phyloP scores from a whole-genome alignment of 2,113 vertebrate species.

The Podilymbus podiceps region DNA sequence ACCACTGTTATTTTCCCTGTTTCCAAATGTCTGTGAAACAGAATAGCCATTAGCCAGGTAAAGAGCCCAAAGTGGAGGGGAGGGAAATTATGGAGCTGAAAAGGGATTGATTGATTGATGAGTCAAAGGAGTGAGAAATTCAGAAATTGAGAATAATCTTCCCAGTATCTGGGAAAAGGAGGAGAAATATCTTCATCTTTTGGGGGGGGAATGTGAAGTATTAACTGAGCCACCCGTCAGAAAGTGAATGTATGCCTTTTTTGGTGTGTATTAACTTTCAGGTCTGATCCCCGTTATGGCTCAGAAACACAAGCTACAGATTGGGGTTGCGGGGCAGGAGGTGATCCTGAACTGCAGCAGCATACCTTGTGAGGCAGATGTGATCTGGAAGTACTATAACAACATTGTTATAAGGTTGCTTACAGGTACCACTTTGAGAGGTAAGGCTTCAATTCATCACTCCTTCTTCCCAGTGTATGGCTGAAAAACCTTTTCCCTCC shows the following conservation, averaged over 20 bases:
- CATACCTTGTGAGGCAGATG: accelerated
- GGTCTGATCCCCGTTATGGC: background rate
- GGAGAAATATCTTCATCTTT: background rate
- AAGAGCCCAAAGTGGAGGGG: background rate
- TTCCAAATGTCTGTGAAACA: background rate
- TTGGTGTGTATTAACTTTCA: conserved; percentile 5
- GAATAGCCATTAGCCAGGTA: background rate
- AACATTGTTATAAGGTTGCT: background rate
- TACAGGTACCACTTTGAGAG: accelerated
- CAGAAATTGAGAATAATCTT: background rate
- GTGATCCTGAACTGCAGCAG: background rate
- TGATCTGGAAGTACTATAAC: background rate
- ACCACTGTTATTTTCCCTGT: background rate
- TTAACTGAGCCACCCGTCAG: background rate
- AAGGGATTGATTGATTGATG: background rate
- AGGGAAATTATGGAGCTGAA: background rate
- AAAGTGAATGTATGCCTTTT: background rate
- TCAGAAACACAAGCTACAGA: background rate
- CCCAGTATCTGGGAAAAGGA: background rate
- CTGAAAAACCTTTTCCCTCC: background rate
- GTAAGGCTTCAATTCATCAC: background rate
- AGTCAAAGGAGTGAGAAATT: background rate
- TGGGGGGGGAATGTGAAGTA: background rate
- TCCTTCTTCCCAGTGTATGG: background rate
- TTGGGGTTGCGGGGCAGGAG: background rate